Evolutionary conservation across 2,888 invertebrate species (phyloP), one percentile per base, ranked within the genome.

Genomic region (Hypomecis punctinalis): DNA sequence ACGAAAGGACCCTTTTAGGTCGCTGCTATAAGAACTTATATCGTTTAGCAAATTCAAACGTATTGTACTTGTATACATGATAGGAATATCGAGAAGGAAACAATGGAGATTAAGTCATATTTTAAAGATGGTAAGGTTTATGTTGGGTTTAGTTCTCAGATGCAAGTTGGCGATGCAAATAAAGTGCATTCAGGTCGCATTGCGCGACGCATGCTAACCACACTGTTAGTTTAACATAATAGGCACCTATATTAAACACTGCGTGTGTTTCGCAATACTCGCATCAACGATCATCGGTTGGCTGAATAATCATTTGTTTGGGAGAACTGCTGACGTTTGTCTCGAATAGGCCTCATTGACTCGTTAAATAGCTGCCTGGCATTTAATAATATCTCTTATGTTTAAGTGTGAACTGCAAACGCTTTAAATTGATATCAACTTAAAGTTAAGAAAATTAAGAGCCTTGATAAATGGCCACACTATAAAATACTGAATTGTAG

Each of bases 131-230:
- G 47, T 71, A 70, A 9, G 64, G 62, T 59, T 51, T 40, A 48
- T 58, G 13, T 39, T 23, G 48, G 46, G 47, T 52, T 60, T 54
- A 7, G 39, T 61, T 67, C 67, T 67, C 66, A 69, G 71, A 67
- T 47, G 52, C 53, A 70, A 67, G 65, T 70, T 68, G 72, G 69
- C 70, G 70, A 75, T 79, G 77, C 77, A 77, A 80, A 78, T 79
- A 74, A 72, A 74, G 76, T 75, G 76, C 78, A 81, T 80, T 76
- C 70, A 72, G 71, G 73, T 72, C 74, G 76, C 79, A 77, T 74
- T 77, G 77, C 75, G 75, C 74, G 68, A 66, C 71, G 71, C 72
- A 69, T 69, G 68, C 65, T 68, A 63, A 71, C 66, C 61, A 63
- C 65, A 66, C 62, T 62, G 64, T 66, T 49, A 46, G 59, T 67